A percentile compares a stretch with the other conserved stretches of the same genome.
These are phyloP conservation scores for Torymus tubicola DNA, from an alignment of 2,888 invertebrate genomes.

Conservation along the genomic window DNA sequence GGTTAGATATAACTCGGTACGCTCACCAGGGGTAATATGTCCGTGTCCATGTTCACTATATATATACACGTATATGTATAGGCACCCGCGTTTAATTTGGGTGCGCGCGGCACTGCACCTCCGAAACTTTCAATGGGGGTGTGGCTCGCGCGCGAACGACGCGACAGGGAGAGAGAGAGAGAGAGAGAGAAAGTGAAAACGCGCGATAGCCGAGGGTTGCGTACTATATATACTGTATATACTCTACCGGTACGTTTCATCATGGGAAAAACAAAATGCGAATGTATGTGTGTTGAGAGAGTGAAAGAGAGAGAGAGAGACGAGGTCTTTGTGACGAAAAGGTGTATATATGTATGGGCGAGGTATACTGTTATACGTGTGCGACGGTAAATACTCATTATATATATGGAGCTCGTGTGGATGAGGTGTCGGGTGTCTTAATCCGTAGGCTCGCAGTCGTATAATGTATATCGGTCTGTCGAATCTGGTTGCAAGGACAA, in stretches of 20 bases:
- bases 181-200: slow-evolving; percentile 25
- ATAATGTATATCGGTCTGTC: no score
- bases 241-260: no score
- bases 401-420: not conserved
- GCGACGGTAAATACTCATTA: slow-evolving; percentile 53
- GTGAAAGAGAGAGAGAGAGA: slow-evolving; percentile 20
- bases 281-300: no score
- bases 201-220: slow-evolving; percentile 32
- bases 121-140: slow-evolving; percentile 71
- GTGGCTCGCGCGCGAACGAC: slow-evolving; percentile 62
- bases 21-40: slow-evolving; percentile 58
- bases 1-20: slow-evolving; percentile 76
- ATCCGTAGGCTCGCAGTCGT: not conserved
- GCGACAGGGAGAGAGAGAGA: not conserved
- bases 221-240: slow-evolving; percentile 46
- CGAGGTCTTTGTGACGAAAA: slow-evolving; percentile 1
- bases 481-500: not conserved
- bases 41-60: no score
- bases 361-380: slow-evolving; percentile 63
- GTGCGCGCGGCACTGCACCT: slow-evolving; percentile 64
- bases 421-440: slow-evolving; percentile 38
- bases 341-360: not conserved
- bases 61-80: no score
- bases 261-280: no score
- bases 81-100: slow-evolving; percentile 73